phyloP scores from a whole-genome alignment of 2,113 vertebrate species.

The Haemorhous mexicanus region DNA sequence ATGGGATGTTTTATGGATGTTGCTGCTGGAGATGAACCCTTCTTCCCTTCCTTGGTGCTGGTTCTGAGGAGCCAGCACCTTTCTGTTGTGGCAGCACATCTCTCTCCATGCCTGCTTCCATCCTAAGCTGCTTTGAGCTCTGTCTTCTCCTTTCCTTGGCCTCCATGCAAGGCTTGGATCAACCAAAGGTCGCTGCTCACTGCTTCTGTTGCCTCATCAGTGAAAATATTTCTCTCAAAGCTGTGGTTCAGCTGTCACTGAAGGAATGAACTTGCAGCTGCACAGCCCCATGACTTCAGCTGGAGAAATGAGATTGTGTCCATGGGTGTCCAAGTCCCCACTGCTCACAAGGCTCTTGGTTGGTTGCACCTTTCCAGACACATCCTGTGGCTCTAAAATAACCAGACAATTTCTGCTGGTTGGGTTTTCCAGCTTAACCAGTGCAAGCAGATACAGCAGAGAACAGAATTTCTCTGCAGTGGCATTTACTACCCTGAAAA shows the following conservation, averaged over 20 bases:
- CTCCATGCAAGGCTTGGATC: background rate
- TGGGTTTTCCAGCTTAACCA: background rate
- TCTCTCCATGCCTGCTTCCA: background rate
- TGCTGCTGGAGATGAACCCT: background rate
- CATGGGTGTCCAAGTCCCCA: background rate
- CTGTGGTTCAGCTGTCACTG: background rate
- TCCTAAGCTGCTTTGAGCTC: background rate
- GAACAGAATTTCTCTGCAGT: background rate
- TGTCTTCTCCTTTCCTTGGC: background rate
- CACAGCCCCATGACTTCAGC: background rate
- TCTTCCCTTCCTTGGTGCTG: background rate
- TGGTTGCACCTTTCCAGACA: background rate
- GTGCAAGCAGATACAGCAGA: background rate
- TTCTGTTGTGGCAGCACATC: background rate
- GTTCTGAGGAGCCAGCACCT: background rate
- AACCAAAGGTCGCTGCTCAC: background rate
- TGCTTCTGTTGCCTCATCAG: background rate
- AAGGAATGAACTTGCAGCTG: background rate
- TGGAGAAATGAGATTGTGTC: background rate
- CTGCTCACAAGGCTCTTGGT: background rate
- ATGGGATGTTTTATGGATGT: fast-evolving
- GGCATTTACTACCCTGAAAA: background rate
- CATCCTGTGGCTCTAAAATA: background rate
- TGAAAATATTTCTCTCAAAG: background rate
- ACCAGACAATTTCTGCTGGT: background rate